These are phyloP conservation scores for Gallinago solitaria DNA, from an alignment of 2,797 vertebrate species.

Conservation along the genomic window DNA sequence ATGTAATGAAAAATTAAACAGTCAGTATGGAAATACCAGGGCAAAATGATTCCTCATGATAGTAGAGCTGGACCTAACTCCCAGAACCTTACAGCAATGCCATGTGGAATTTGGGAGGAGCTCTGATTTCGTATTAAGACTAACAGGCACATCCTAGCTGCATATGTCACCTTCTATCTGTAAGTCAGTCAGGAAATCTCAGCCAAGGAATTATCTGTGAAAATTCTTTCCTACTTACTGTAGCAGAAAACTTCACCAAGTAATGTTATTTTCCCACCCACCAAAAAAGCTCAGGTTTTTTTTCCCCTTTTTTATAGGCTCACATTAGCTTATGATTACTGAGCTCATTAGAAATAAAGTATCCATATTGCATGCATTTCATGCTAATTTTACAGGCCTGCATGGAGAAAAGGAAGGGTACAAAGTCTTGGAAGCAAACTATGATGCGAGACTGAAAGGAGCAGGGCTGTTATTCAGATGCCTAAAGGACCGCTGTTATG, in stretches of 20 bases:
- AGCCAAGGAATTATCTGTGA: constrained; percentile 8
- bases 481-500: not conserved
- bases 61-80: not conserved
- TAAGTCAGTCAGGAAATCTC: not conserved
- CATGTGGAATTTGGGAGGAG: not conserved
- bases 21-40: not conserved
- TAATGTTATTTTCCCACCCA: not conserved
- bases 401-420: not conserved
- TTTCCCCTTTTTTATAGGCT: not conserved
- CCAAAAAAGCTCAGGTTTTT: not conserved
- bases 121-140: constrained; percentile 1
- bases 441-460: not conserved
- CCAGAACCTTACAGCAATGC: not conserved
- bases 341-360: not conserved
- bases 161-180: constrained; percentile 6
- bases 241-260: not conserved
- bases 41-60: not conserved
- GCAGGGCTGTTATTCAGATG: not conserved
- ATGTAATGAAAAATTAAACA: not conserved
- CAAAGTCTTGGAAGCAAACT: not conserved
- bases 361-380: not conserved
- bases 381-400: not conserved
- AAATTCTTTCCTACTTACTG: constrained; percentile 35
- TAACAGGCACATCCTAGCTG: not conserved
- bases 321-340: not conserved